Conservation (phyloP, 2,888 invertebrate genomes). For the Ypsolopha sequella region DNA sequence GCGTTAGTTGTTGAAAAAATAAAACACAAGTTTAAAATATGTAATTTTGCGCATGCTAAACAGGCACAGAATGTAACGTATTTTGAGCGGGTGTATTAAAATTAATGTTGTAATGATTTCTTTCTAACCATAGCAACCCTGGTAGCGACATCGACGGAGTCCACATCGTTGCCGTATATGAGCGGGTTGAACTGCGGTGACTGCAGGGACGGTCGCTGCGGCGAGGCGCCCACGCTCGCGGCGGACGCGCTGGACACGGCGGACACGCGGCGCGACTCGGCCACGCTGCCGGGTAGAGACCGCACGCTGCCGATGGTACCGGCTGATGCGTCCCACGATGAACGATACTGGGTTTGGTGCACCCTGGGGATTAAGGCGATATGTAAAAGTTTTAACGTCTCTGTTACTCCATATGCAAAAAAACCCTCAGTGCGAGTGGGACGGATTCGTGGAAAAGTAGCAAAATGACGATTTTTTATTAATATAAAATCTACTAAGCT, state of each 20-base stretch:
- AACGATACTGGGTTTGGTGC: slow-evolving; percentile 34
- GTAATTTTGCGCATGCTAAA: no score
- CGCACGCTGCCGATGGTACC: slow-evolving; percentile 7
- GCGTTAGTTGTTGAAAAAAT: no score
- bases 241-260: slow-evolving; percentile 35
- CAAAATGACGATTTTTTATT: no score
- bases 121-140: slow-evolving; percentile 92
- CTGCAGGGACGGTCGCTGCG: slow-evolving; percentile 53
- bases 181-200: slow-evolving; percentile 82
- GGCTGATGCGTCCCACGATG: slow-evolving; percentile 33
- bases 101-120: slow-evolving; percentile 12
- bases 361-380: slow-evolving; percentile 32
- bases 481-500: no score
- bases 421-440: no score
- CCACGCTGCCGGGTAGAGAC: slow-evolving; percentile 43
- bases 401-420: no score
- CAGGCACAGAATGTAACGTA: no score
- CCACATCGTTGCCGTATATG: slow-evolving; percentile 94
- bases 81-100: no score
- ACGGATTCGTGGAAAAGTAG: no score
- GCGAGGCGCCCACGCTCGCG: slow-evolving; percentile 37
- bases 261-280: slow-evolving; percentile 56
- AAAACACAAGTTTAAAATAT: no score
- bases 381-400: no score
- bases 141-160: slow-evolving; percentile 98